These are phyloP conservation scores for Platycheirus rosarum DNA, from an alignment of 2,888 invertebrate species.

Conservation along the genomic window DNA sequence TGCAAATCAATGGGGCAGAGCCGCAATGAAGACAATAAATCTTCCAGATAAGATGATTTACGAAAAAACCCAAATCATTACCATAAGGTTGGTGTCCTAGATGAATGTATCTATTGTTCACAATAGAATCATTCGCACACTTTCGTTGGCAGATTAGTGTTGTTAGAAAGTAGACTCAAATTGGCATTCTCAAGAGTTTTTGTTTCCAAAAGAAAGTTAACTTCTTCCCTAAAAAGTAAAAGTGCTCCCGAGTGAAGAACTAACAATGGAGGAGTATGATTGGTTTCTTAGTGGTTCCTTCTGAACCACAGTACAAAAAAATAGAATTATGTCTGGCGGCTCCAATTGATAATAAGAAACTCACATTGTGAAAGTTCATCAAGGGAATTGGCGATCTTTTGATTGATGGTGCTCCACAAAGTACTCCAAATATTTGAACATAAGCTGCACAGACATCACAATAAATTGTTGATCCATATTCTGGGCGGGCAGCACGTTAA, in stretches of 20 bases:
- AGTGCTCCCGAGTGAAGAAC: constrained; percentile 40
- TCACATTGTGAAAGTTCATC: constrained; percentile 63
- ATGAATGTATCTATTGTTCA: constrained; percentile 64
- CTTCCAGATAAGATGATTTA: constrained; percentile 51
- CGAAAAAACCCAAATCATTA: constrained; percentile 9
- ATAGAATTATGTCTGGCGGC: constrained; percentile 28
- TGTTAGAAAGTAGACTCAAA: constrained; percentile 62
- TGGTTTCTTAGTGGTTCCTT: neutral
- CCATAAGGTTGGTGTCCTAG: constrained; percentile 12
- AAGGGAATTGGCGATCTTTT: constrained; percentile 41
- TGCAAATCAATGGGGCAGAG: constrained; percentile 27
- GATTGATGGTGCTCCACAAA: constrained; percentile 46
- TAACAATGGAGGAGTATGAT: constrained; percentile 11
- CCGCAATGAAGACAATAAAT: constrained; percentile 56
- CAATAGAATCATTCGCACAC: constrained; percentile 43
- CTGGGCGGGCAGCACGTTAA: constrained; percentile 25
- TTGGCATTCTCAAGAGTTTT: neutral
- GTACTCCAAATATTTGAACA: neutral
- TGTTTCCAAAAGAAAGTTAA: constrained; percentile 46
- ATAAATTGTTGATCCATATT: constrained; percentile 55
- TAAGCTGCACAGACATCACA: constrained; percentile 13
- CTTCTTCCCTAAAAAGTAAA: constrained; percentile 38
- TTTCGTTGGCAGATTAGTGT: constrained; percentile 19
- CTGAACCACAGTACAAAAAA: neutral
- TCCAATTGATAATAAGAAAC: constrained; percentile 1